A percentile compares a stretch with the other conserved stretches of the same genome.
These are phyloP conservation scores for Amiota mariae DNA, from an alignment of 2,888 invertebrate genomes.

Conservation along the genomic window DNA sequence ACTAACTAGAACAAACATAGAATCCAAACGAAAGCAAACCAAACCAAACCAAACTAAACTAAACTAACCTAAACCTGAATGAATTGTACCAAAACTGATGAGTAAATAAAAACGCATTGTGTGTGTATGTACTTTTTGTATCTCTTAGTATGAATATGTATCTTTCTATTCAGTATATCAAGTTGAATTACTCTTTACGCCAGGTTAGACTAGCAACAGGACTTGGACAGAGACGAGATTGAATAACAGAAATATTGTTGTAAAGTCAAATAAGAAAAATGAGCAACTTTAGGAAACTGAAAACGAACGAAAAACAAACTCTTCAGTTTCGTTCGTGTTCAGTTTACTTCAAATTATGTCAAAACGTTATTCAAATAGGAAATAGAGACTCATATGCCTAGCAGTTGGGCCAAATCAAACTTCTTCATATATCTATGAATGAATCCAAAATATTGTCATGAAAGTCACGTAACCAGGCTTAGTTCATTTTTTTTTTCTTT, in stretches of 20 bases:
- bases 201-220: no score
- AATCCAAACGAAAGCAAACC: no score
- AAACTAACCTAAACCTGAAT: no score
- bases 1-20: slow-evolving; percentile 26
- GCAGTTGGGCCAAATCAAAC: slow-evolving; percentile 12
- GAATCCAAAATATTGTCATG: slow-evolving; percentile 52
- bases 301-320: slow-evolving; percentile 19
- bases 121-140: neutral
- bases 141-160: no score
- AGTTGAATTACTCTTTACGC: no score
- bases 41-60: no score
- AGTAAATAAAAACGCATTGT: no score
- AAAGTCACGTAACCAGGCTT: slow-evolving; percentile 59
- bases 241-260: neutral
- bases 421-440: slow-evolving; percentile 18
- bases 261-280: slow-evolving; percentile 20
- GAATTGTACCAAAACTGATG: no score
- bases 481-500: slow-evolving; percentile 41
- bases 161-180: no score
- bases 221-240: no score
- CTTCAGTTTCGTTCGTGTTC: neutral
- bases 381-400: slow-evolving; percentile 30
- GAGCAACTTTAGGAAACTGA: slow-evolving; percentile 40
- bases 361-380: slow-evolving; percentile 51
- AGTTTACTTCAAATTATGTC: no score